These are phyloP conservation scores for Onychorhynchus coronatus DNA, from an alignment of 2,113 vertebrate genomes.

Conservation along the genomic window DNA sequence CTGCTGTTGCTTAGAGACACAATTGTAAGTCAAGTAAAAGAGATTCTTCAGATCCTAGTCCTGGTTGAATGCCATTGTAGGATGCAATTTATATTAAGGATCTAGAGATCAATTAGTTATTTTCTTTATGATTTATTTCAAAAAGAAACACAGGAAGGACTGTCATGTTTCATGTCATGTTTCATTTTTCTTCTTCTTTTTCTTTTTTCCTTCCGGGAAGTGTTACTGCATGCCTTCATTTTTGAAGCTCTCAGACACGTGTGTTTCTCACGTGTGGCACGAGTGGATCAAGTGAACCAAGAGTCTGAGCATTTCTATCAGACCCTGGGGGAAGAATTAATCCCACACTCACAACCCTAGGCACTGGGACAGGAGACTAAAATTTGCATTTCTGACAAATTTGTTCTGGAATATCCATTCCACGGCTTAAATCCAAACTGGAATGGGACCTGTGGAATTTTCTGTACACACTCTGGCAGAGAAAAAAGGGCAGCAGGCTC, in stretches of 20 bases:
- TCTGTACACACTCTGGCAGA: background rate
- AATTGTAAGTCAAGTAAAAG: background rate
- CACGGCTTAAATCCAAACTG: background rate
- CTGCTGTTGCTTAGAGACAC: conserved; percentile 25
- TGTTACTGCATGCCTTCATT: background rate
- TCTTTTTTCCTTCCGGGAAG: background rate
- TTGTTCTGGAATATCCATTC: background rate
- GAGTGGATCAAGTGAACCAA: background rate
- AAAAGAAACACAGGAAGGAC: background rate
- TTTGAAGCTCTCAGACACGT: background rate
- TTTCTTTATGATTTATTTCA: conserved; percentile 28
- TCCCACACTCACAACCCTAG: background rate
- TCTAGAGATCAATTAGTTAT: background rate
- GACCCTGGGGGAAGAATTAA: background rate
- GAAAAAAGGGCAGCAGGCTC: background rate
- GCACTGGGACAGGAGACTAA: background rate
- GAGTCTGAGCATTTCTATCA: background rate
- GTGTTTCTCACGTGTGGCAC: background rate
- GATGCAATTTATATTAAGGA: conserved; percentile 49
- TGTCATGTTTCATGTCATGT: background rate
- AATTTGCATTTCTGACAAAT: conserved; percentile 4
- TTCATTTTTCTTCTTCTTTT: background rate
- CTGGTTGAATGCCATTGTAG: conserved; percentile 15
- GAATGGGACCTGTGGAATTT: background rate
- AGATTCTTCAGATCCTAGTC: conserved; percentile 4